A percentile compares a stretch with the other conserved stretches of the same genome.
Conservation (phyloP, 2,113 vertebrate species). For the Pteronura brasiliensis region DNA sequence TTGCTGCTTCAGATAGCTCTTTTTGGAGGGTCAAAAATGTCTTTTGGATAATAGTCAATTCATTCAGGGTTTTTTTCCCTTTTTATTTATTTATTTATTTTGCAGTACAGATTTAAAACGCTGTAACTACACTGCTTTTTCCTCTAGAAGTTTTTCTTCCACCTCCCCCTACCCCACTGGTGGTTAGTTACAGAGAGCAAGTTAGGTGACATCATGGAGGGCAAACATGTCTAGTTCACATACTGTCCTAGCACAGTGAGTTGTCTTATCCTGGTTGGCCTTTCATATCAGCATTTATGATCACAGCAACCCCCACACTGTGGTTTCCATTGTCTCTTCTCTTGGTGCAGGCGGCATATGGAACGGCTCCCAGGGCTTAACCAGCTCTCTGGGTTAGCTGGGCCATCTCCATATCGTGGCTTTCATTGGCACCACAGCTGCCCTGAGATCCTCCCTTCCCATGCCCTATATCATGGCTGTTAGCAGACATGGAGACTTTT, state of each 20-base stretch:
- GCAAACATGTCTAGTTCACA: neutral
- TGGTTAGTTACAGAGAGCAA: neutral
- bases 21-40: neutral
- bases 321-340: neutral
- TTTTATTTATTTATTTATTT: neutral
- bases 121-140: neutral
- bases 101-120: neutral
- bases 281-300: neutral
- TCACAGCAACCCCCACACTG: neutral
- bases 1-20: neutral
- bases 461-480: neutral
- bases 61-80: neutral
- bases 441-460: neutral
- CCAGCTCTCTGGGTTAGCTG: neutral
- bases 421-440: rapidly evolving
- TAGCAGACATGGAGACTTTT: neutral
- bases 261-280: neutral
- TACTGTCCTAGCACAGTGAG: neutral
- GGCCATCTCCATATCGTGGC: neutral
- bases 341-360: neutral
- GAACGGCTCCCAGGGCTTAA: neutral
- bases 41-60: neutral
- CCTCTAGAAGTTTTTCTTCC: neutral
- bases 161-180: neutral
- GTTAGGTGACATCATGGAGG: no score